phyloP scores from a whole-genome alignment of 2,888 invertebrate genomes.

The Andrena camellia region DNA sequence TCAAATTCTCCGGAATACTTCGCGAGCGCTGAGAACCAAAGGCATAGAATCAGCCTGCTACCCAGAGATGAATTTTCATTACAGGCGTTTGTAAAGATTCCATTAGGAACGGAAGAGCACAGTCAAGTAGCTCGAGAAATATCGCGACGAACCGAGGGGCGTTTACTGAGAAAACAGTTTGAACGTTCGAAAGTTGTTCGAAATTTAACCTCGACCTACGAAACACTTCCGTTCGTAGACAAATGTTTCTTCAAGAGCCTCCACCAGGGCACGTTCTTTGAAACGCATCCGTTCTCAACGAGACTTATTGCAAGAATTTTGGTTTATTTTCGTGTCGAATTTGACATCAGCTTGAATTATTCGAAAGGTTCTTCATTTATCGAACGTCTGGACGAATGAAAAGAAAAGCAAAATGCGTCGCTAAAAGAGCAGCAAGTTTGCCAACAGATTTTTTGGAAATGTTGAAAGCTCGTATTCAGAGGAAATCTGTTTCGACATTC shows the following conservation, averaged over 20 bases:
- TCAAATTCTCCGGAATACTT: background rate
- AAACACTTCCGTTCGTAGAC: background rate
- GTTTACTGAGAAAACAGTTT: constrained; percentile 38
- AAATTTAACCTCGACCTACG: background rate
- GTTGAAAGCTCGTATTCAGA: constrained; percentile 36
- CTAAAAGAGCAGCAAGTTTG: constrained; percentile 5
- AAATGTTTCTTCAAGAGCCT: constrained; percentile 7
- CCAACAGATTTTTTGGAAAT: constrained; percentile 18
- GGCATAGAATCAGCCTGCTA: background rate
- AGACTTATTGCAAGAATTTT: background rate
- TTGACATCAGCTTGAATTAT: no score
- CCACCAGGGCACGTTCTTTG: background rate
- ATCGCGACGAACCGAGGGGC: background rate
- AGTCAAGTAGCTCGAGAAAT: constrained; percentile 6
- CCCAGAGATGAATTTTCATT: constrained; percentile 20
- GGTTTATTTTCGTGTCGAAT: constrained; percentile 5
- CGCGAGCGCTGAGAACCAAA: background rate
- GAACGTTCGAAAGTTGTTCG: constrained; percentile 32
- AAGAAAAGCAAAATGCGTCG: background rate
- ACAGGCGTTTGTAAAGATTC: constrained; percentile 25
- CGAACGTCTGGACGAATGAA: constrained; percentile 26
- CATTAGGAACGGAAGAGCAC: constrained; percentile 8
- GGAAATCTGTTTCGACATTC: constrained; percentile 36
- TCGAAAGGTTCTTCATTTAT: background rate
- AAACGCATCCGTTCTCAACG: background rate